Evolutionary conservation across 2,113 vertebrate species (phyloP).

Genomic region (Xiphophorus couchianus): DNA sequence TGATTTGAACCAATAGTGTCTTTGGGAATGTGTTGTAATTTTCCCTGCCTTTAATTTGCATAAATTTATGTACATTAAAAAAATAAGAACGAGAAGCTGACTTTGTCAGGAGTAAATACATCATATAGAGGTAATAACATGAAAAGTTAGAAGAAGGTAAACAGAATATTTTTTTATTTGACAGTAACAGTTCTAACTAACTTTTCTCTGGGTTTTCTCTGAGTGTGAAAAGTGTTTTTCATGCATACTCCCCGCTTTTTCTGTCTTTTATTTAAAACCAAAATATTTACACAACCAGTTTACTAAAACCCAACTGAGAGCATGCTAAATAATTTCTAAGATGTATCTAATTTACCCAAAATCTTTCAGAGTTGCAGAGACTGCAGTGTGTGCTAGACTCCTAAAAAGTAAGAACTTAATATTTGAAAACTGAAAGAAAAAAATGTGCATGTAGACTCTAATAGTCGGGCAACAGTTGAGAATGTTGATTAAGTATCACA

Average conservation of each 20-base stretch:
- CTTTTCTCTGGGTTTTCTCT: too few relatives aligned
- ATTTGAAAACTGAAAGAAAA: background rate
- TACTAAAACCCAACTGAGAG: conserved; percentile 14
- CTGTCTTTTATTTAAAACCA: conserved; percentile 5
- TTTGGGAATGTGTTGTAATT: too few relatives aligned
- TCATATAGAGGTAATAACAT: too few relatives aligned
- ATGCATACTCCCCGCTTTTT: background rate
- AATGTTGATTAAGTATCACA: conserved; percentile 5
- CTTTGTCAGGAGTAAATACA: too few relatives aligned
- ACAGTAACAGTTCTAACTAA: too few relatives aligned
- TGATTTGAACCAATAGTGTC: too few relatives aligned
- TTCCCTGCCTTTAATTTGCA: too few relatives aligned
- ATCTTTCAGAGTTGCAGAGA: conserved; percentile 26
- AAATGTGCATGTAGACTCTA: conserved; percentile 5
- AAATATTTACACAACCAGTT: conserved; percentile 17
- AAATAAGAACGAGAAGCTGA: too few relatives aligned
- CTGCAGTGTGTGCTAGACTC: conserved; percentile 10
- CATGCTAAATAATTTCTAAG: conserved; percentile 48
- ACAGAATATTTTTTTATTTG: too few relatives aligned
- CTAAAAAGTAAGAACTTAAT: conserved; percentile 4
- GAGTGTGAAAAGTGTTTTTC: background rate
- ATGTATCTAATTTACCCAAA: conserved; percentile 31
- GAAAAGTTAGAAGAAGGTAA: too few relatives aligned
- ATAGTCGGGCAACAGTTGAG: conserved; percentile 1
- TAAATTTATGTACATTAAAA: too few relatives aligned